phyloP scores from a whole-genome alignment of 2,113 vertebrate genomes.

The Megaptera novaeangliae region DNA sequence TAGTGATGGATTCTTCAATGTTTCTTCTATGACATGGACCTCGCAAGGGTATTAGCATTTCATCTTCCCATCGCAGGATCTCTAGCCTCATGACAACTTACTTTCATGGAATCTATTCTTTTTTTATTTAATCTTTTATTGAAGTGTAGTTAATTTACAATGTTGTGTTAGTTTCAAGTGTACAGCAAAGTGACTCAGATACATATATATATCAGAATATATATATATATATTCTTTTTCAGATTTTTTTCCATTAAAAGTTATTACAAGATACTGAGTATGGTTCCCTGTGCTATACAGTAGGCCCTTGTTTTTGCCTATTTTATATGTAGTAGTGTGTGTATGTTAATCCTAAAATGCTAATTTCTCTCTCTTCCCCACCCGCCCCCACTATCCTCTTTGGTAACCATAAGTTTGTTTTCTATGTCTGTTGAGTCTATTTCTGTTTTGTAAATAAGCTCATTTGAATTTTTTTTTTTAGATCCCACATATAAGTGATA shows the following conservation, averaged over 20 bases:
- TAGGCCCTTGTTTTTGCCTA: too few relatives aligned
- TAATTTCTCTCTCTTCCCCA: too few relatives aligned
- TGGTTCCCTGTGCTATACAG: too few relatives aligned
- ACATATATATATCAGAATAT: too few relatives aligned
- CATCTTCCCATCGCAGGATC: background rate
- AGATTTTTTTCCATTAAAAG: background rate
- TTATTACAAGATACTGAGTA: background rate
- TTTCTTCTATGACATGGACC: background rate
- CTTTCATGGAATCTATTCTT: fast-evolving
- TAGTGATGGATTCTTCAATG: background rate
- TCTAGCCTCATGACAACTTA: background rate
- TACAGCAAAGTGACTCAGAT: background rate
- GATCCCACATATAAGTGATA: too few relatives aligned
- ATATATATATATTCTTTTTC: background rate
- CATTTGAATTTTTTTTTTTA: too few relatives aligned
- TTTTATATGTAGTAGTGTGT: too few relatives aligned
- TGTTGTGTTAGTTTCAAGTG: background rate
- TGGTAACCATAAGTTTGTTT: too few relatives aligned
- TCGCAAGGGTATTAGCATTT: background rate
- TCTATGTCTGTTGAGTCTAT: too few relatives aligned
- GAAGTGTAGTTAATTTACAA: background rate
- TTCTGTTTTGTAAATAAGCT: too few relatives aligned
- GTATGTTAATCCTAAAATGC: too few relatives aligned
- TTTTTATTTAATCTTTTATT: background rate
- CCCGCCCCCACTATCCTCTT: too few relatives aligned